Evolutionary conservation across 53 echinoderm and acorn worm genomes (phyloP).

Genomic region (Mesocentrotus franciscanus): DNA sequence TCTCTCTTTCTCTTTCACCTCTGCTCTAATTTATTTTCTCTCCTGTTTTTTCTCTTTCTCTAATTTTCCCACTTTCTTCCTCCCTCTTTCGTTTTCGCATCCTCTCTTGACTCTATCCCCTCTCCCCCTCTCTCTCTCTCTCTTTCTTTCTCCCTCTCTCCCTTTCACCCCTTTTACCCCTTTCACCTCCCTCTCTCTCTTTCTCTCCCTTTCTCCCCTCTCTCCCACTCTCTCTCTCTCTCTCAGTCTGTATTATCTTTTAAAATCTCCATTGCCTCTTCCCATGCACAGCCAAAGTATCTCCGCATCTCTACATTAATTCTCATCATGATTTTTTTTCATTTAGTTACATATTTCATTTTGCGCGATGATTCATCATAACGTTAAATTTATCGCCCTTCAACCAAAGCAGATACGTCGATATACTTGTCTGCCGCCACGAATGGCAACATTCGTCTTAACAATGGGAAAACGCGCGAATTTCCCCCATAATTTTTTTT

Average conservation of each 20-base stretch:
- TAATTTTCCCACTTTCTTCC: not conserved
- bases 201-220: not conserved
- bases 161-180: not conserved
- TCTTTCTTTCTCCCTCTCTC: not conserved
- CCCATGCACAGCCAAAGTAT: not conserved
- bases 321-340: not conserved
- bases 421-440: not conserved
- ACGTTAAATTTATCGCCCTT: not conserved
- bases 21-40: not conserved
- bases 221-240: not conserved
- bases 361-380: conserved; percentile 3
- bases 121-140: not conserved
- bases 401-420: conserved; percentile 3
- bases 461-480: not conserved
- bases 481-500: not conserved
- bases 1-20: not conserved
- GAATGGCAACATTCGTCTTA: not conserved
- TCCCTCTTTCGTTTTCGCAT: not conserved
- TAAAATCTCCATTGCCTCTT: not conserved
- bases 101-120: no score
- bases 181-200: not conserved
- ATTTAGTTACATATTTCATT: not conserved
- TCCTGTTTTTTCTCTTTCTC: not conserved
- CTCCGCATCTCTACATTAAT: not conserved
- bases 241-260: not conserved